Percentiles rank a stretch among this genome's conserved stretches.
Conservation (phyloP, 2,113 vertebrate species). For the Microcebus ravelobensis region DNA sequence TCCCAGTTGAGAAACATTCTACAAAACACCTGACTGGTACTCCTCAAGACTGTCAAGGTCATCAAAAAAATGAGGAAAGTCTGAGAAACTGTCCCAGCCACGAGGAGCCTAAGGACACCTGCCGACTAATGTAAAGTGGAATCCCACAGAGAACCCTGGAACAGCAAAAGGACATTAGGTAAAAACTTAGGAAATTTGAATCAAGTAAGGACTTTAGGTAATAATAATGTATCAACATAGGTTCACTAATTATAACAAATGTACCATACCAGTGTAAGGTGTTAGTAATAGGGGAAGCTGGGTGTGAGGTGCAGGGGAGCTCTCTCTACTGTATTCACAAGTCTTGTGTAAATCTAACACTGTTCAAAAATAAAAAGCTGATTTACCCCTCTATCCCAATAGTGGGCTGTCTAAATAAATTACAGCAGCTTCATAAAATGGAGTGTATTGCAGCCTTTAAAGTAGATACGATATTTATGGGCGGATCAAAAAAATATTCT, state of each 20-base stretch:
- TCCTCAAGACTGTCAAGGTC: background rate
- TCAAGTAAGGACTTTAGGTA: background rate
- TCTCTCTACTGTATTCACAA: background rate
- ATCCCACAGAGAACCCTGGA: background rate
- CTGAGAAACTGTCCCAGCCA: background rate
- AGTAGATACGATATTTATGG: background rate
- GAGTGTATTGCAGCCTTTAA: background rate
- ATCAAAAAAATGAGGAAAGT: background rate
- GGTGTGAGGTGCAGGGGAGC: background rate
- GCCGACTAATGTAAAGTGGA: background rate
- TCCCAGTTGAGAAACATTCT: background rate
- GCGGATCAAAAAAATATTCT: background rate
- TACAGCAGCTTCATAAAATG: background rate
- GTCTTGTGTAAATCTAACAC: background rate
- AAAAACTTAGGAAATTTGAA: background rate
- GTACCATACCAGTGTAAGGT: background rate
- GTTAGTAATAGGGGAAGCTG: background rate
- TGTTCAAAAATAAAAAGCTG: background rate
- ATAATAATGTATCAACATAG: background rate
- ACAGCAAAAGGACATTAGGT: background rate
- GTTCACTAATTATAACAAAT: background rate
- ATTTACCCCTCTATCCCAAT: background rate
- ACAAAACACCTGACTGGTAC: background rate
- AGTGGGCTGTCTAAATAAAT: slow-evolving; percentile 1
- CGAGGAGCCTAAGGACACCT: background rate